phyloP scores from a whole-genome alignment of 2,113 vertebrate genomes.

The Callionymus lyra region DNA sequence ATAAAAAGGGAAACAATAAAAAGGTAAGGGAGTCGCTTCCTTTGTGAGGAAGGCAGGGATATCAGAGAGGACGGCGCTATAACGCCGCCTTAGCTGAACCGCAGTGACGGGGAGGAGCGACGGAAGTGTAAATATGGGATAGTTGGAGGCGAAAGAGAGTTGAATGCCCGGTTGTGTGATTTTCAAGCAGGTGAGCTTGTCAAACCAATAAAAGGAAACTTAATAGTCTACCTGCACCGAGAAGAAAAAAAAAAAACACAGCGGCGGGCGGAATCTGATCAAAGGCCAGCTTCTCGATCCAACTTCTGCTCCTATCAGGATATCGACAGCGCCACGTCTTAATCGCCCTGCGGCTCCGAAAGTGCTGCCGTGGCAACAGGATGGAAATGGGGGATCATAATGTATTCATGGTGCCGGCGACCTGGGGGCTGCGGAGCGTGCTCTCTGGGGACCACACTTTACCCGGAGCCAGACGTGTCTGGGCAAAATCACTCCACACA shows the following conservation, averaged over 20 bases:
- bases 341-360: constrained; percentile 96
- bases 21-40: constrained; percentile 57
- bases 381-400: constrained; percentile 99
- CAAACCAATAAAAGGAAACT: constrained; percentile 47
- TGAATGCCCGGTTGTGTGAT: no score
- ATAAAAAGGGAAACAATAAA: constrained; percentile 57
- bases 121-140: constrained; percentile 42
- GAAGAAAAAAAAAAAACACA: neutral
- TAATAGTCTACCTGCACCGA: neutral
- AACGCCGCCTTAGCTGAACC: constrained; percentile 56
- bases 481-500: constrained; percentile 99
- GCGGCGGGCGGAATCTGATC: constrained; percentile 88
- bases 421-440: constrained; percentile 93
- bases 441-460: constrained; percentile 98
- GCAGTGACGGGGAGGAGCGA: constrained; percentile 48
- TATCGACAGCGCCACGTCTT: constrained; percentile 97
- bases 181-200: constrained; percentile 46
- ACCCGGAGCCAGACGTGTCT: constrained; percentile 99
- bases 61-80: constrained; percentile 48
- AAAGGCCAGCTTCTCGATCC: constrained; percentile 91
- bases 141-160: constrained; percentile 25
- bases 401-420: constrained; percentile 99
- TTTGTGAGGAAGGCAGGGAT: constrained; percentile 52
- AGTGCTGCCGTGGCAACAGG: constrained; percentile 99
- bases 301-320: constrained; percentile 97